Evolutionary conservation across 2,797 vertebrate genomes (phyloP).

Genomic region (Austrolebias charrua): DNA sequence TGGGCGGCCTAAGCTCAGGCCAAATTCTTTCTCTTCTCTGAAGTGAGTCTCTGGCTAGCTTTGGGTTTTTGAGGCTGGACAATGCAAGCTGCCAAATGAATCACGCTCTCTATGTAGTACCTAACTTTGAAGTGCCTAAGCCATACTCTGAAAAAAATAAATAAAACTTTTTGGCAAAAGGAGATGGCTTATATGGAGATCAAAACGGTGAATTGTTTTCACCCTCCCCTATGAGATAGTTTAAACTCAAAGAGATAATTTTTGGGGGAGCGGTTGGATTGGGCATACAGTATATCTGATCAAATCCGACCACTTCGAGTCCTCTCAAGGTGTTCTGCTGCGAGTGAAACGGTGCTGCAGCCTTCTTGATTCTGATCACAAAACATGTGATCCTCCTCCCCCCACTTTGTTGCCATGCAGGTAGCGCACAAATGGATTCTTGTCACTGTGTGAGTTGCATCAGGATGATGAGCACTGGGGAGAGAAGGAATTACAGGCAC

Average conservation of each 20-base stretch:
- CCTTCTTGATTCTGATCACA: slow-evolving; percentile 50
- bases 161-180: slow-evolving; percentile 29
- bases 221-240: slow-evolving; percentile 30
- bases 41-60: slow-evolving; percentile 73
- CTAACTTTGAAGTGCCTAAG: slow-evolving; percentile 74
- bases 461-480: slow-evolving; percentile 65
- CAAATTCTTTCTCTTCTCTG: slow-evolving; percentile 75
- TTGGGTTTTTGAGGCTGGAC: slow-evolving; percentile 72
- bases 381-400: slow-evolving; percentile 53
- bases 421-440: slow-evolving; percentile 70
- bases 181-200: slow-evolving; percentile 54
- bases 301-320: slow-evolving; percentile 15
- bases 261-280: neutral
- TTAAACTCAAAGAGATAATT: slow-evolving; percentile 14
- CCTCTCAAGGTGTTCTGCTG: slow-evolving; percentile 16
- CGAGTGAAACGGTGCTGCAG: slow-evolving; percentile 18
- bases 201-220: slow-evolving; percentile 42
- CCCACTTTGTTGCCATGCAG: slow-evolving; percentile 71
- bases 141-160: slow-evolving; percentile 55
- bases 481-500: slow-evolving; percentile 73
- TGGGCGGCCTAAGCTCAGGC: slow-evolving; percentile 76
- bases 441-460: slow-evolving; percentile 73
- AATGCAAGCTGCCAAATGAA: slow-evolving; percentile 75
- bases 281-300: neutral
- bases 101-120: slow-evolving; percentile 66